Evolutionary conservation across 2,888 invertebrate species (phyloP), one percentile per base, ranked within the genome.

Genomic region (Pegoplata infirma): DNA sequence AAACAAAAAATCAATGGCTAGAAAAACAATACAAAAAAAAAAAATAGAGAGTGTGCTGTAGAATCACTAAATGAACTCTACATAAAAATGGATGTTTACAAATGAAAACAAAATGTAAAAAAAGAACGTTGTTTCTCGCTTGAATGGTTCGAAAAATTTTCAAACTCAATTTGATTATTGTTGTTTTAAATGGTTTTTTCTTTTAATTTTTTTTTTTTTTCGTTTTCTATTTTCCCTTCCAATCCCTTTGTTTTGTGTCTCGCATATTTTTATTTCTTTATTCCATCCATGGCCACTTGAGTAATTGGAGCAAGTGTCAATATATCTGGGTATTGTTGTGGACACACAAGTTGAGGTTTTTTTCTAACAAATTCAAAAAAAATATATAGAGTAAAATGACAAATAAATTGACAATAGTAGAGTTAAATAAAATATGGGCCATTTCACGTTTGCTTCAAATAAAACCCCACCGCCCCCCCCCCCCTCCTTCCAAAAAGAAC

Each of bases 221-320:
- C n/a, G n/a, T n/a, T 47, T 44, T 66, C 2, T 64, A n/a, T 36
- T 25, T 5, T 23, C 12, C 19, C 16, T 23, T n/a, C 3, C 47
- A 16, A 44, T 23, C 23, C 28, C 32, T 46, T 40, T 72, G 44
- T 44, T 46, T 51, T 58, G 7, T 67, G 23, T 23, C 51, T 74
- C 59, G 25, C 8, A 53, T 46, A 56, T 53, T 53, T 51, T 53
- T 53, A 58, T 68, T 71, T 76, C 55, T 66, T 71, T 71, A 53
- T 64, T 32, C 64, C 49, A 51, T 21, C 61, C 73, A 73, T 68
- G 58, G 63, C 36, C 77, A 77, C 73, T 77, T 77, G 77, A 73
- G 73, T 77, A 77, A 73, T 77, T 68, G 73, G 77, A 73, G 58
- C 77, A 73, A 77, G 68, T 77, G 77, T 68, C 77, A 73, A 77